Conservation (phyloP, 2,113 vertebrate species). For the Callionymus lyra region DNA sequence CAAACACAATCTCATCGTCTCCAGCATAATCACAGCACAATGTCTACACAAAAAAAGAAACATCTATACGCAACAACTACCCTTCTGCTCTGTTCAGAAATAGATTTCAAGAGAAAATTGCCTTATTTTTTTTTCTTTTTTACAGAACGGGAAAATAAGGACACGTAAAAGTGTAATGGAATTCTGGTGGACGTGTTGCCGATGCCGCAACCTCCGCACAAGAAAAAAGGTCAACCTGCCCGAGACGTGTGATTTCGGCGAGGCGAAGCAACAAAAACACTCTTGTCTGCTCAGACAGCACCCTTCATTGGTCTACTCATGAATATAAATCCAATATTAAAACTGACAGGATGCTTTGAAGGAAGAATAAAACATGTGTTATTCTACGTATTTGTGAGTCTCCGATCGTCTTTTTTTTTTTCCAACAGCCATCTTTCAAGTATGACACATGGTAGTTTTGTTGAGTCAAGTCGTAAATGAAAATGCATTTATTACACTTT, state of each 20-base stretch:
- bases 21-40: too few relatives aligned
- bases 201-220: constrained; percentile 14
- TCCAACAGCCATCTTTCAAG: too few relatives aligned
- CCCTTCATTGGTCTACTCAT: constrained; percentile 8
- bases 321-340: constrained; percentile 8
- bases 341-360: background rate
- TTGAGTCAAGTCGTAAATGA: too few relatives aligned
- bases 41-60: too few relatives aligned
- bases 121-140: constrained; percentile 8
- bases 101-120: constrained; percentile 6
- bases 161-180: constrained; percentile 10
- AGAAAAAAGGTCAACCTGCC: constrained; percentile 35
- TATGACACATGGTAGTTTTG: too few relatives aligned
- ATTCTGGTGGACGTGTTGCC: constrained; percentile 9
- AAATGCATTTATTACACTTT: too few relatives aligned
- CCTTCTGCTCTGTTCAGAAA: constrained; percentile 3
- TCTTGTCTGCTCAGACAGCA: constrained; percentile 3
- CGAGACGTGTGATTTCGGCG: constrained; percentile 11
- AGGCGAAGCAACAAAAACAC: constrained; percentile 11
- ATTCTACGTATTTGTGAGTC: too few relatives aligned
- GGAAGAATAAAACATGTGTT: too few relatives aligned
- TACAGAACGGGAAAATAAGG: background rate
- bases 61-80: background rate
- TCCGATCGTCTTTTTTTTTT: too few relatives aligned
- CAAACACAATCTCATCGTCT: too few relatives aligned